Conservation (phyloP, 2,888 invertebrate species). For the Andrena bucephala region DNA sequence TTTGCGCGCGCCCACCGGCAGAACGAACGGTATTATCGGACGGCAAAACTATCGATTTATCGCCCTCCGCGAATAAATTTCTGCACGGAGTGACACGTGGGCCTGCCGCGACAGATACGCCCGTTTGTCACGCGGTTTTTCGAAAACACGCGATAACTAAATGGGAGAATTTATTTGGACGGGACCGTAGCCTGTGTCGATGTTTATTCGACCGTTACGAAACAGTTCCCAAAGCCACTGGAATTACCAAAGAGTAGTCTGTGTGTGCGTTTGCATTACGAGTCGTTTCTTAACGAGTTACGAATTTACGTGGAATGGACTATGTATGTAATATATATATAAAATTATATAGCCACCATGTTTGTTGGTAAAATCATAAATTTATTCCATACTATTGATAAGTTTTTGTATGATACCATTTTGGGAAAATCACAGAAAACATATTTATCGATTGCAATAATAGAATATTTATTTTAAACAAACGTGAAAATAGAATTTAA, state of each 20-base stretch:
- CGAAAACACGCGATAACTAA: not conserved
- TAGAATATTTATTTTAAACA: too few species aligned
- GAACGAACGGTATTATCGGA: constrained; percentile 23
- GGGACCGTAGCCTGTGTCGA: not conserved
- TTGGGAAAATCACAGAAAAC: too few species aligned
- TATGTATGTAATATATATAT: not conserved
- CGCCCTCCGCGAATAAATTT: constrained; percentile 14
- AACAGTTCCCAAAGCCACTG: constrained; percentile 11
- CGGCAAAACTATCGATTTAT: constrained; percentile 38
- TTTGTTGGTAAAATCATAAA: too few species aligned
- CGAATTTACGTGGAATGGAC: not conserved
- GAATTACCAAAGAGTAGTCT: not conserved
- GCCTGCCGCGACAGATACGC: constrained; percentile 6
- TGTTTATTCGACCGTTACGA: constrained; percentile 7
- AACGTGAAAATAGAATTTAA: too few species aligned
- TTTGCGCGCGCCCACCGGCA: constrained; percentile 13
- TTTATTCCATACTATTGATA: too few species aligned
- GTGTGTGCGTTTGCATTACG: not conserved
- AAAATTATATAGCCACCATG: too few species aligned
- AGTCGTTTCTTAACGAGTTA: not conserved
- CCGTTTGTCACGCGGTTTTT: not conserved
- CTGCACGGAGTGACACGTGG: constrained; percentile 4
- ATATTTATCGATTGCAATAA: too few species aligned
- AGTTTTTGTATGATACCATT: too few species aligned
- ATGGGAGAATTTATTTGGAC: constrained; percentile 39